A percentile compares a stretch with the other conserved stretches of the same genome.
These are phyloP conservation scores for Calycopis cecrops DNA, from an alignment of 1,140 invertebrate genomes.

Conservation along the genomic window DNA sequence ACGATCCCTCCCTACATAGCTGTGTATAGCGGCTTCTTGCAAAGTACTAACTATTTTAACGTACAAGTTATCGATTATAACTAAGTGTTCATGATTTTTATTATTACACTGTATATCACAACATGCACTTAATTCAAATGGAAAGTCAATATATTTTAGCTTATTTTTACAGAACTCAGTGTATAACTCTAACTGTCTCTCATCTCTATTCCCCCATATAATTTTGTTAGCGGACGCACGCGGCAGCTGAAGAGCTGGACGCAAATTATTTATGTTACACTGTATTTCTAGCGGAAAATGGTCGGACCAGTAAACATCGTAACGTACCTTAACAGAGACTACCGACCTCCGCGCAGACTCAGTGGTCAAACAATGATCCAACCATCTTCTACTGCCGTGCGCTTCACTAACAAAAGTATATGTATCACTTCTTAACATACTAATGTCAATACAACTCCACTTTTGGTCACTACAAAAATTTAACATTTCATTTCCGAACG, in stretches of 20 bases:
- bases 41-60: background rate
- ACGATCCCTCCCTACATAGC: background rate
- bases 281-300: background rate
- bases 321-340: too few relatives aligned
- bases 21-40: background rate
- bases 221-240: too few relatives aligned
- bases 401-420: too few relatives aligned
- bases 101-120: background rate
- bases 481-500: background rate
- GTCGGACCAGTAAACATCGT: background rate
- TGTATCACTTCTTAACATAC: background rate
- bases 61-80: background rate
- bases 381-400: too few relatives aligned
- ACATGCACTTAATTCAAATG: background rate
- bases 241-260: background rate
- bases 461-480: constrained; percentile 1
- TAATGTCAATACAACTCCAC: background rate
- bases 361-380: too few relatives aligned
- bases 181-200: too few relatives aligned
- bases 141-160: too few relatives aligned
- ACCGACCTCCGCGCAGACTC: too few relatives aligned
- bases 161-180: too few relatives aligned
- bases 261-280: background rate
- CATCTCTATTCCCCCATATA: too few relatives aligned
- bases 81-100: background rate